These are phyloP conservation scores for Latrodectus elegans DNA, from an alignment of 2,888 invertebrate species.

Conservation along the genomic window DNA sequence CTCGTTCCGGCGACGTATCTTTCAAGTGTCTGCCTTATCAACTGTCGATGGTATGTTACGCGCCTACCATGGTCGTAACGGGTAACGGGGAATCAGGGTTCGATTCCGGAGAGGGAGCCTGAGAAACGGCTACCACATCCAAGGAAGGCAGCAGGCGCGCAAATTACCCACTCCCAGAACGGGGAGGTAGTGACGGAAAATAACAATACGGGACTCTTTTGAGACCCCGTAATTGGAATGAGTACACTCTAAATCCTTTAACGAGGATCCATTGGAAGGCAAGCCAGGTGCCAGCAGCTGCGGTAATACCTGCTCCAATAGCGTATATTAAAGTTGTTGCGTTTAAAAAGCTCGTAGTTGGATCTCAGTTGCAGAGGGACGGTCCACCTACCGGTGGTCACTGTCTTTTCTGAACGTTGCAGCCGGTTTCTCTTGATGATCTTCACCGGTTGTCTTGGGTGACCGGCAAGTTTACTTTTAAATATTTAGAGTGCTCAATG, in stretches of 20 bases:
- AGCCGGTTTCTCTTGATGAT: background rate
- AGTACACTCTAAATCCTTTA: constrained; percentile 79
- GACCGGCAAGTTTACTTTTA: constrained; percentile 35
- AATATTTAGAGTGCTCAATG: background rate
- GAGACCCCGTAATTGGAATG: constrained; percentile 80
- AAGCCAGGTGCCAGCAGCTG: constrained; percentile 84
- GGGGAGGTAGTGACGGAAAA: too few species aligned
- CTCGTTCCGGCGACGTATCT: constrained; percentile 70
- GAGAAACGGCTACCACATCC: constrained; percentile 83
- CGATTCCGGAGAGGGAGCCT: constrained; percentile 84
- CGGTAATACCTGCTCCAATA: too few species aligned
- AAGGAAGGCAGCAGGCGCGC: too few species aligned
- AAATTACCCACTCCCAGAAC: too few species aligned
- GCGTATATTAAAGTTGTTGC: too few species aligned
- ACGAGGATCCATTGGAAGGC: constrained; percentile 81
- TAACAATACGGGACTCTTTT: too few species aligned
- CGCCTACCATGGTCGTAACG: constrained; percentile 82
- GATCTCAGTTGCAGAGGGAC: too few species aligned
- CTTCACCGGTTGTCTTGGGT: constrained; percentile 33
- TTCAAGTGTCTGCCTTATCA: constrained; percentile 75
- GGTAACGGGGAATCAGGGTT: constrained; percentile 85
- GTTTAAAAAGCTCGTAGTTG: too few species aligned
- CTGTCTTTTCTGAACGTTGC: too few species aligned
- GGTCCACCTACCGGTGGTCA: too few species aligned
- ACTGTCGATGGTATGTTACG: constrained; percentile 80